phyloP scores from a whole-genome alignment of 2,797 vertebrate species.

The Sebastes aleutianus region DNA sequence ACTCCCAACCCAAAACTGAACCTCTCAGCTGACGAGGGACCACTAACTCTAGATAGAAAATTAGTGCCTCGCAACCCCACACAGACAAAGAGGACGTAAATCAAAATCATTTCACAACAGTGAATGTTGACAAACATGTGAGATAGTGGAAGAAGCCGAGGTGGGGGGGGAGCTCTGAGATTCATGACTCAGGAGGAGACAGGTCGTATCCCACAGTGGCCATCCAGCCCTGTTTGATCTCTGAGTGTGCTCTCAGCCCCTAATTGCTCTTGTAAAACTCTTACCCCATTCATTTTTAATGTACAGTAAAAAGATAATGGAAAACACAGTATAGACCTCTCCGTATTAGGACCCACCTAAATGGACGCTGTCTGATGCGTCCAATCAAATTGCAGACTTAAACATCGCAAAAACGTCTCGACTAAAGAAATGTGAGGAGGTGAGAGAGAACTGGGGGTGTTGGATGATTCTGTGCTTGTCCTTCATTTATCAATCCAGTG shows the following conservation, averaged over 20 bases:
- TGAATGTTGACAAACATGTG: slow-evolving; percentile 38
- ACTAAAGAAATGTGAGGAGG: slow-evolving; percentile 49
- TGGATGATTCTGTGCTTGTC: slow-evolving; percentile 50
- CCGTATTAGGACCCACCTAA: slow-evolving; percentile 42
- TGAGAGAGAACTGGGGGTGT: slow-evolving; percentile 43
- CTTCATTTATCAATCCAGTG: slow-evolving; percentile 72
- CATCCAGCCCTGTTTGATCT: slow-evolving; percentile 65
- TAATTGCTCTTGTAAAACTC: slow-evolving; percentile 81
- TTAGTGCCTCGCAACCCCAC: neutral
- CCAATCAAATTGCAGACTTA: slow-evolving; percentile 61
- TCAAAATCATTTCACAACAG: neutral
- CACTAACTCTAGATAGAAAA: slow-evolving; percentile 15
- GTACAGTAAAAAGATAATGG: slow-evolving; percentile 81
- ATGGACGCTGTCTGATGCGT: slow-evolving; percentile 38
- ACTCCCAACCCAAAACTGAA: slow-evolving; percentile 46
- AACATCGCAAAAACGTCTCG: slow-evolving; percentile 51
- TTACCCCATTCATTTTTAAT: slow-evolving; percentile 82
- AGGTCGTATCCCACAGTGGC: slow-evolving; percentile 51
- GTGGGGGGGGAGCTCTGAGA: neutral
- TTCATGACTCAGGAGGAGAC: slow-evolving; percentile 47
- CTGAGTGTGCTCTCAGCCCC: slow-evolving; percentile 71
- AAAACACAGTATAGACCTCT: slow-evolving; percentile 43
- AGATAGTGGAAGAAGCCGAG: neutral
- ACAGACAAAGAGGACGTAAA: neutral
- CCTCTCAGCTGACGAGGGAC: slow-evolving; percentile 39